Evolutionary conservation across 2,797 vertebrate species (phyloP).

Genomic region (Myotis pilosus): DNA sequence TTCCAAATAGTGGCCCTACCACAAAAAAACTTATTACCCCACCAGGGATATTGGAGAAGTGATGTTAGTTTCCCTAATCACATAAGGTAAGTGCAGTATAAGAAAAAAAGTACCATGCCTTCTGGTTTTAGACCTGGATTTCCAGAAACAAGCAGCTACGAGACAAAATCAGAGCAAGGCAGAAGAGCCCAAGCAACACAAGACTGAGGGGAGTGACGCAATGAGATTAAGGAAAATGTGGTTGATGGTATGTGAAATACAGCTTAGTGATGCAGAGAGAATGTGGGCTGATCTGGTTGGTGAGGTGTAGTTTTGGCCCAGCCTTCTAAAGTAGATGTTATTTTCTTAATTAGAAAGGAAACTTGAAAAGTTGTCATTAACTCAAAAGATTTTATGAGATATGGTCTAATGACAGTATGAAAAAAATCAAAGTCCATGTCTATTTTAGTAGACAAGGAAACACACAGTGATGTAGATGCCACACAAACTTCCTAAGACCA

Average conservation of each 20-base stretch:
- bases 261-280: neutral
- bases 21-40: neutral
- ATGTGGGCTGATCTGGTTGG: neutral
- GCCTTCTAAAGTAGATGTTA: neutral
- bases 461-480: constrained; percentile 19
- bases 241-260: neutral
- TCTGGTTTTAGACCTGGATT: neutral
- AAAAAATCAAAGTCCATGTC: constrained; percentile 45
- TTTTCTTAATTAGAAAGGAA: constrained; percentile 57
- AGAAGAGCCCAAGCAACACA: neutral
- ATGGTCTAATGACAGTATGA: constrained; percentile 16
- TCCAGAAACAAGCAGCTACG: neutral
- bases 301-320: neutral
- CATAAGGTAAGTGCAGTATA: neutral
- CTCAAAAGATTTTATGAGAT: constrained; percentile 66
- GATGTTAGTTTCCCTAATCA: neutral
- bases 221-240: neutral
- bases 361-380: constrained; percentile 31
- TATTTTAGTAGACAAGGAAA: constrained; percentile 32
- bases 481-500: neutral
- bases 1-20: neutral
- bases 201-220: neutral
- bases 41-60: neutral
- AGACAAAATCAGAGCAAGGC: neutral
- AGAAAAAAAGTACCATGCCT: neutral